Percentiles rank a stretch among this genome's conserved stretches.
phyloP scores from a whole-genome alignment of 2,797 vertebrate genomes.

The Adrianichthys oophorus region DNA sequence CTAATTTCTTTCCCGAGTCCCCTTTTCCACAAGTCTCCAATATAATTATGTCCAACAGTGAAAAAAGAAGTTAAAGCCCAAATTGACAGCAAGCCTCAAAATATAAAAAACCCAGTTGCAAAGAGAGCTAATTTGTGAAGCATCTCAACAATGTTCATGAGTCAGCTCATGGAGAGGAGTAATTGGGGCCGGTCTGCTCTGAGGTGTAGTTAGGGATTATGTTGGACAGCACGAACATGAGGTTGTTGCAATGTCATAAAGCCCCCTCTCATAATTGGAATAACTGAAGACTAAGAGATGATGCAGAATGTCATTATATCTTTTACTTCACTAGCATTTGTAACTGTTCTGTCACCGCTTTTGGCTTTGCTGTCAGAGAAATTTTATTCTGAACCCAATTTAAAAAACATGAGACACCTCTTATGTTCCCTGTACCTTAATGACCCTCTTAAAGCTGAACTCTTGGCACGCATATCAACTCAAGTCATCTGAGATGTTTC shows the following conservation, averaged over 20 bases:
- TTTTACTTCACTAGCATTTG: background rate
- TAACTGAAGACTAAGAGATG: slow-evolving; percentile 1
- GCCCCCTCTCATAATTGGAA: slow-evolving; percentile 20
- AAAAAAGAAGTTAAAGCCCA: slow-evolving; percentile 25
- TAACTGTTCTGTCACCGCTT: background rate
- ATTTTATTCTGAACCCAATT: background rate
- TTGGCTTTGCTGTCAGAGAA: background rate
- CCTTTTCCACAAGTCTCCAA: slow-evolving; percentile 18
- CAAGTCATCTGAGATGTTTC: background rate
- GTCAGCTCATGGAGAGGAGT: slow-evolving; percentile 38
- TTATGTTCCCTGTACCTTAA: background rate
- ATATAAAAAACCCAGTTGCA: slow-evolving; percentile 29
- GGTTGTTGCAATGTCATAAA: slow-evolving; percentile 20
- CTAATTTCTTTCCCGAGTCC: slow-evolving; percentile 28
- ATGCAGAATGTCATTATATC: background rate
- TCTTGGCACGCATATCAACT: background rate
- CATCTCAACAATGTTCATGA: slow-evolving; percentile 37
- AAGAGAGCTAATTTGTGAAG: slow-evolving; percentile 49
- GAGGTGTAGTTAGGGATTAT: slow-evolving; percentile 31
- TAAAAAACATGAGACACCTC: background rate
- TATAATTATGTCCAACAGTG: slow-evolving; percentile 31
- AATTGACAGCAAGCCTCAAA: slow-evolving; percentile 30
- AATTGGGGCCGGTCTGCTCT: slow-evolving; percentile 47
- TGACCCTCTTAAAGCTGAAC: no score
- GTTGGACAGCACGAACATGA: slow-evolving; percentile 26